These are phyloP conservation scores for Corvus hawaiiensis DNA, from an alignment of 2,113 vertebrate genomes.

Conservation along the genomic window DNA sequence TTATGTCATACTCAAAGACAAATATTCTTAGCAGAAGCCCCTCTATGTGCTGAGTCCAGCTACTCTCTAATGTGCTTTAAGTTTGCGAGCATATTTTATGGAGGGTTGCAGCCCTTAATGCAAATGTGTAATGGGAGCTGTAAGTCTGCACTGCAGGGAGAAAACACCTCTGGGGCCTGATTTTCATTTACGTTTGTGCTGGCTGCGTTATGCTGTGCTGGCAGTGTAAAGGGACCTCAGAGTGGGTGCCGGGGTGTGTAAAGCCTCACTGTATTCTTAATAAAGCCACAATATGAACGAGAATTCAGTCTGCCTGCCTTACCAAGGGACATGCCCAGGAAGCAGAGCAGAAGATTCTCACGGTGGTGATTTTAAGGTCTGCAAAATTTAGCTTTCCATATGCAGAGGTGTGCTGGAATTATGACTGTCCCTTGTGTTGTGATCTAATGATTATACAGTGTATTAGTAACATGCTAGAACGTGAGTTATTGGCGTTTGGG, in stretches of 20 bases:
- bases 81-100: constrained; percentile 45
- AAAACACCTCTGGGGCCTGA: constrained; percentile 41
- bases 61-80: constrained; percentile 27
- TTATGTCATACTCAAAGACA: constrained; percentile 20
- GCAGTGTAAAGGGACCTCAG: constrained; percentile 1
- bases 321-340: background rate
- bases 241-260: constrained; percentile 10
- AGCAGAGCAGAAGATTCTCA: background rate
- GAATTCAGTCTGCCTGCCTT: background rate
- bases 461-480: background rate
- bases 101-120: constrained; percentile 40
- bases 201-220: background rate
- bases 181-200: constrained; percentile 12
- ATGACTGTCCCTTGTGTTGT: background rate
- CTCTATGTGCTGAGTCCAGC: constrained; percentile 1
- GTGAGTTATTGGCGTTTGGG: background rate
- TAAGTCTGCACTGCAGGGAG: constrained; percentile 26
- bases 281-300: background rate
- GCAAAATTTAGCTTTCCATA: background rate
- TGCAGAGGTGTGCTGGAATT: background rate
- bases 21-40: constrained; percentile 6
- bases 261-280: constrained; percentile 13
- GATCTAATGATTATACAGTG: background rate
- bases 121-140: constrained; percentile 40
- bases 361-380: constrained; percentile 13